Percentiles rank a stretch among this genome's conserved stretches.
These are phyloP conservation scores for Oncorhynchus kisutch DNA, from an alignment of 2,113 vertebrate genomes.

Conservation along the genomic window DNA sequence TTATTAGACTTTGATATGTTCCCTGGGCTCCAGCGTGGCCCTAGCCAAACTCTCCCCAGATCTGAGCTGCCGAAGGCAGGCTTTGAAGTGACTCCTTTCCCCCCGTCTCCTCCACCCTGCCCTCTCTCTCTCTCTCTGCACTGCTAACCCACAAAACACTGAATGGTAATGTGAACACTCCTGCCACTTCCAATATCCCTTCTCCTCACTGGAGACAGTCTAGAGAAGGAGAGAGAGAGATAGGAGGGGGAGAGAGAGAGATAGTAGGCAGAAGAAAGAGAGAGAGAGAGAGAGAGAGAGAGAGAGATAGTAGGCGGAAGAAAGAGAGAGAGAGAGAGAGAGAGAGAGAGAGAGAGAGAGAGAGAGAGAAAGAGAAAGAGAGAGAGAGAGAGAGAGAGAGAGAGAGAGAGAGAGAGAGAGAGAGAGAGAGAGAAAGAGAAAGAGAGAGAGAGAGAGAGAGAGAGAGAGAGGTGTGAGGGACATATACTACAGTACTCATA, in stretches of 20 bases:
- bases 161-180: slow-evolving; percentile 24
- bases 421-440: neutral
- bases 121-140: slow-evolving; percentile 10
- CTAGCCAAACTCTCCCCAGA: slow-evolving; percentile 33
- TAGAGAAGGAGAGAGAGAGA: neutral
- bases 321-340: neutral
- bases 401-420: neutral
- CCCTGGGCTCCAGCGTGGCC: slow-evolving; percentile 29
- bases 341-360: neutral
- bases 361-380: neutral
- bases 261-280: neutral
- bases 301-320: neutral
- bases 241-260: neutral
- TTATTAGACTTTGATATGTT: slow-evolving; percentile 43
- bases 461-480: neutral
- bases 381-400: neutral
- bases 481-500: neutral
- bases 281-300: neutral
- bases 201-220: slow-evolving; percentile 1
- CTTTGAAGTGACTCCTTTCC: slow-evolving; percentile 33
- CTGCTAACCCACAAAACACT: slow-evolving; percentile 4
- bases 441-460: neutral
- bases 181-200: slow-evolving; percentile 11
- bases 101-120: neutral
- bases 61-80: slow-evolving; percentile 31